Evolutionary conservation across 2,113 vertebrate genomes (phyloP), one percentile per base, ranked within the genome.

Genomic region (Eulacestoma nigropectus): DNA sequence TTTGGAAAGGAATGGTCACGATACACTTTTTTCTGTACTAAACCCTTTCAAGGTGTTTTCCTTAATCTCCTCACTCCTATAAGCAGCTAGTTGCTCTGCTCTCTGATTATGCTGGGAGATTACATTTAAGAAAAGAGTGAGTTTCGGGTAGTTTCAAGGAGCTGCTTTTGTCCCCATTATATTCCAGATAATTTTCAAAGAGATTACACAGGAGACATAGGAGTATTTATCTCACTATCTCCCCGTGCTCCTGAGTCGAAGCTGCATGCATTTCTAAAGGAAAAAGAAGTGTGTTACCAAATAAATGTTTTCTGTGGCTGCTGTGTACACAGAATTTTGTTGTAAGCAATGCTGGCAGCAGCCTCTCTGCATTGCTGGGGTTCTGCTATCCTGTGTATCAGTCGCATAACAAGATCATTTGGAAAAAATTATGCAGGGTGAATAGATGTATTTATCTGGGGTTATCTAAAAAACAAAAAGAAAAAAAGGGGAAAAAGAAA

Each of bases 91-190:
- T 56, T 91, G 11, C 59, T 64, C 33, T 7, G 14, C 7, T 65
- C 49, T 69, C 62, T 87, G 76, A 39, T 91, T 91, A 91, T 63
- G 53, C 27, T 95, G 83, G 78, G 64, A 92, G 89, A 95, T 95
- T 82, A 75, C 68, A 50, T 69, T 93, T 92, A 90, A 62, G 62
- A 44, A 68, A 76, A 83, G 57, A 95, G 53, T 83, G 76, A 90
- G 78, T 95, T 96, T 96, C 20, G 62, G 73, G 84, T 32, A 62
- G 62, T 93, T 97, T 93, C 89, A 85, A 96, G 89, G 56, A 97
- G 85, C 90, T 92, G 86, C n/a, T 97, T 96, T 96, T 93, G 89
- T 95, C 88, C 78, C 88, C 41, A 79, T 89, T 95, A 83, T 91
- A 89, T 62, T 80, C 69, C 75, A 87, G 84, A 89, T 89, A 93